These are phyloP conservation scores for Drosophila cognata DNA, from an alignment of 2,888 invertebrate species.

Conservation along the genomic window DNA sequence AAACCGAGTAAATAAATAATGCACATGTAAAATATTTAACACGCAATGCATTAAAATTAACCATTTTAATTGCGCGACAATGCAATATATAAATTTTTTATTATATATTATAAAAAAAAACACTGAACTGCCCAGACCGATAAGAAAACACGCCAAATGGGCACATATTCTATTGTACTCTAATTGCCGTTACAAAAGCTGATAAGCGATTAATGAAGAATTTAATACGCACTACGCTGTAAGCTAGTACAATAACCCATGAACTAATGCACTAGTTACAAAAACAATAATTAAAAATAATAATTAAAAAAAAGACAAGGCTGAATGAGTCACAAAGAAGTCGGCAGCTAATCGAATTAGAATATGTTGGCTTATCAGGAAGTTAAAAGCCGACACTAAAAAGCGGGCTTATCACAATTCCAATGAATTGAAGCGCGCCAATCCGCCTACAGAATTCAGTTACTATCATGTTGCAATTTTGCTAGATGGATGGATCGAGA, in stretches of 20 bases:
- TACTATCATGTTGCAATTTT: conserved; percentile 39
- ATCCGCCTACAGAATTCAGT: background rate
- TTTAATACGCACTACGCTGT: conserved; percentile 39
- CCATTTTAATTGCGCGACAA: background rate
- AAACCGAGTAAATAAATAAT: background rate
- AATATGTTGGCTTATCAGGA: conserved; percentile 40
- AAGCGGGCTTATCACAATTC: conserved; percentile 36
- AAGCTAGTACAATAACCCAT: conserved; percentile 31
- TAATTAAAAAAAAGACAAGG: background rate
- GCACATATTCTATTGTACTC: conserved; percentile 3
- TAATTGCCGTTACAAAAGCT: conserved; percentile 27
- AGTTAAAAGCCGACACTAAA: conserved; percentile 3
- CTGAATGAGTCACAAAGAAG: conserved; percentile 31
- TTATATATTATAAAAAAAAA: conserved; percentile 2
- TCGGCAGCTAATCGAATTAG: conserved; percentile 15
- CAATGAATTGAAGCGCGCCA: conserved; percentile 20
- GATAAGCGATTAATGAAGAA: conserved; percentile 45
- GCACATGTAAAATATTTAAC: background rate
- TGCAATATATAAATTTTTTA: background rate
- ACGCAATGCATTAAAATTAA: background rate
- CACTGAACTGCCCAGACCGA: conserved; percentile 19
- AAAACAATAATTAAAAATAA: conserved; percentile 16
- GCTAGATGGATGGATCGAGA: conserved; percentile 17
- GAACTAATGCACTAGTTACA: conserved; percentile 16
- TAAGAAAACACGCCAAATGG: conserved; percentile 30